These are phyloP conservation scores for Apamea sordens DNA, from an alignment of 2,888 invertebrate species.

Conservation along the genomic window DNA sequence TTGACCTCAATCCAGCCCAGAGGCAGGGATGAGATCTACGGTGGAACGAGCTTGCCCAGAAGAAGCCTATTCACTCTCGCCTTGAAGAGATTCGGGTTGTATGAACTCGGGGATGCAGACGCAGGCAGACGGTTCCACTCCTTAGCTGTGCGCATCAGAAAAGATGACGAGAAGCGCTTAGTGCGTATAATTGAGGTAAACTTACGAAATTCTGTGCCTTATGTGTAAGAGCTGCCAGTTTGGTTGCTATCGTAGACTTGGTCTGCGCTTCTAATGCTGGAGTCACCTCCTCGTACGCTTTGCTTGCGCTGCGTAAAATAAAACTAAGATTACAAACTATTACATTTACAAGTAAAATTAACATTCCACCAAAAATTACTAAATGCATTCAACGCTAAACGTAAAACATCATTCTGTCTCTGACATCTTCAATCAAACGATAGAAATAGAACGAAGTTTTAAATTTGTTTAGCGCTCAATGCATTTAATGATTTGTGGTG, in stretches of 20 bases:
- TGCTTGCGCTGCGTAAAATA: conserved; percentile 76
- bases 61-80: too few relatives aligned
- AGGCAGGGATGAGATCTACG: too few relatives aligned
- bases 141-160: too few relatives aligned
- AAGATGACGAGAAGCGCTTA: too few relatives aligned
- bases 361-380: background rate
- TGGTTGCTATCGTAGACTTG: conserved; percentile 85
- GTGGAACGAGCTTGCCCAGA: too few relatives aligned
- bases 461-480: background rate
- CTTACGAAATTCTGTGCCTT: conserved; percentile 89
- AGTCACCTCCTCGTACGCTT: conserved; percentile 86
- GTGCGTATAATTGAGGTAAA: conserved; percentile 56
- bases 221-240: conserved; percentile 85
- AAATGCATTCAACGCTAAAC: background rate
- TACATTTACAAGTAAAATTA: background rate
- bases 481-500: background rate
- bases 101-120: too few relatives aligned
- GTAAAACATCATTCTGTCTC: background rate
- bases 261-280: conserved; percentile 78
- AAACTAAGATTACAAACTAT: background rate
- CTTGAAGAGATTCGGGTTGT: too few relatives aligned
- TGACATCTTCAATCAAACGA: background rate
- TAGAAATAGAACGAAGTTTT: background rate
- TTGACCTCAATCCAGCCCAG: too few relatives aligned
- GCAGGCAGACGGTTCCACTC: too few relatives aligned